phyloP scores from a whole-genome alignment of 2,113 vertebrate genomes.

The Stomatorhinus ivindoensis region DNA sequence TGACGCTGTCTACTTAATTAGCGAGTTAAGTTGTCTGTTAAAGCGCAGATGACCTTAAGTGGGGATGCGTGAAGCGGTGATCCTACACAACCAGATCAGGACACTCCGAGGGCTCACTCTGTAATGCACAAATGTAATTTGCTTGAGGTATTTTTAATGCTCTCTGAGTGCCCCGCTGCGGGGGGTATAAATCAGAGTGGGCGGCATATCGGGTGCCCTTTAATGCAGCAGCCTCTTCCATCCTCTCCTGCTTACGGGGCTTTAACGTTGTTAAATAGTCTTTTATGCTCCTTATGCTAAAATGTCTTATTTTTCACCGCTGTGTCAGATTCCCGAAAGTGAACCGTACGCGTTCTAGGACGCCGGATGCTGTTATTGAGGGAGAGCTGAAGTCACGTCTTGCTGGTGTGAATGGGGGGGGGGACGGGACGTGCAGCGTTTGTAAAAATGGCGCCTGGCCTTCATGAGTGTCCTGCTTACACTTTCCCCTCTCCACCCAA shows the following conservation, averaged over 20 bases:
- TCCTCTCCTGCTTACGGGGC: too few species aligned
- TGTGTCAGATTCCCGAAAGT: neutral
- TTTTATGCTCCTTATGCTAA: neutral
- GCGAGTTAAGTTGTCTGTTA: slow-evolving; percentile 33
- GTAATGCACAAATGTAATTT: neutral
- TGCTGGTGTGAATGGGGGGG: neutral
- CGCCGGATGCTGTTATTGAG: neutral
- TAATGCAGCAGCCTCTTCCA: neutral
- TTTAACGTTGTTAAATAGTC: neutral
- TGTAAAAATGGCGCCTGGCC: neutral
- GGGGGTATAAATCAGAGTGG: neutral
- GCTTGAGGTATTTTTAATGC: neutral
- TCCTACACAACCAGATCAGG: neutral
- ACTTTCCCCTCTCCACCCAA: neutral
- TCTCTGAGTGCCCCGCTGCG: neutral
- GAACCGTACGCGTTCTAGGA: neutral
- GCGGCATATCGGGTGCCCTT: neutral
- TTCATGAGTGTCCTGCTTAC: neutral
- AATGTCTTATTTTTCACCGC: neutral
- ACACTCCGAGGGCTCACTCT: neutral
- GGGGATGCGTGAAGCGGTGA: neutral
- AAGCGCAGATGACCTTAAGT: slow-evolving; percentile 27
- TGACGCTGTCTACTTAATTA: slow-evolving; percentile 27
- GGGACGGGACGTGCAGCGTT: neutral
- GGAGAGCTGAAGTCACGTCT: neutral